phyloP scores from a whole-genome alignment of 2,888 invertebrate species.

The Norana najaformis region DNA sequence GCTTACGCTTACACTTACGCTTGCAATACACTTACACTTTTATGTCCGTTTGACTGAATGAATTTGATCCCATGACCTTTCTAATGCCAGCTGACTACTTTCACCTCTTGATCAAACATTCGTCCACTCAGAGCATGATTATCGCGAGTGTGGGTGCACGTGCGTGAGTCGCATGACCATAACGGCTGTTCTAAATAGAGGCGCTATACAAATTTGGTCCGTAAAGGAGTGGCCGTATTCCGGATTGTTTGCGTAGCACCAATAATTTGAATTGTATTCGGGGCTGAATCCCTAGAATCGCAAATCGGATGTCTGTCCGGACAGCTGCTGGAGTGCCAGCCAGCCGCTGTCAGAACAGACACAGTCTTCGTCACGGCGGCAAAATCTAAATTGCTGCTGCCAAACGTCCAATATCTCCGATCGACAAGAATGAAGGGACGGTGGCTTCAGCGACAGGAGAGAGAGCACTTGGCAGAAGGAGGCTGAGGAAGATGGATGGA shows the following conservation, averaged over 20 bases:
- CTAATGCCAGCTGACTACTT: too few species aligned
- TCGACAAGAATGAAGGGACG: neutral
- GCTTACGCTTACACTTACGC: too few species aligned
- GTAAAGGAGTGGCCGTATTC: neutral
- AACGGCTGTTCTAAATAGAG: neutral
- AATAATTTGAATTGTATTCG: neutral
- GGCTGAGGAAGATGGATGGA: neutral
- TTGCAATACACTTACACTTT: too few species aligned
- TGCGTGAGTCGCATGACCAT: neutral
- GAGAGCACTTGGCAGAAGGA: neutral
- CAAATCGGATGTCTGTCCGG: neutral
- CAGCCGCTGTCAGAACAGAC: neutral
- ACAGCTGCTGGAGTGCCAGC: neutral
- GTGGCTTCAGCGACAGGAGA: neutral
- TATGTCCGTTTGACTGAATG: too few species aligned
- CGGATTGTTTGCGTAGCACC: neutral
- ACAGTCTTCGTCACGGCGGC: neutral
- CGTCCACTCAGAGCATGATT: too few species aligned
- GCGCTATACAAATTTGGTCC: constrained; percentile 4
- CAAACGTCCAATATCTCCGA: neutral
- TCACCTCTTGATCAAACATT: too few species aligned
- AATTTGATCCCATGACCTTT: too few species aligned
- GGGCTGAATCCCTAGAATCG: constrained; percentile 13
- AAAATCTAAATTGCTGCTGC: neutral
- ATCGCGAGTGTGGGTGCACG: neutral